Conservation (phyloP, 2,888 invertebrate genomes). For the Mechanitis messenoides region DNA sequence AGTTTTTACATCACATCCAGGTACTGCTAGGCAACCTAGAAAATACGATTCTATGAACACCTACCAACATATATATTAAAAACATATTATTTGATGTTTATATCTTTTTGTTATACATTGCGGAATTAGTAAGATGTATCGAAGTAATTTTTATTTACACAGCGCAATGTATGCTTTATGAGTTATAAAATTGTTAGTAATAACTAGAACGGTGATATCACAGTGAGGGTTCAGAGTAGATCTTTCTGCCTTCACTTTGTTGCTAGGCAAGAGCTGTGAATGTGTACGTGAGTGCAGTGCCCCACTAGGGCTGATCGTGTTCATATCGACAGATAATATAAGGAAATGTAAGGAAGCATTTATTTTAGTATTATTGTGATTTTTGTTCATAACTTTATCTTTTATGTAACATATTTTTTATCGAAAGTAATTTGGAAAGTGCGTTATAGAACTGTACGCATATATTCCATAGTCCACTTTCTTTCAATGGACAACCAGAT, state of each 20-base stretch:
- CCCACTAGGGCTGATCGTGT: slow-evolving; percentile 48
- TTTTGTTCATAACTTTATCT: too few relatives aligned
- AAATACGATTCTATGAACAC: slow-evolving; percentile 61
- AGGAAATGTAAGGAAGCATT: too few relatives aligned
- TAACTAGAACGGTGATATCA: slow-evolving; percentile 33
- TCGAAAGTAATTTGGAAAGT: too few relatives aligned
- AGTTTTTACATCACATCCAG: slow-evolving; percentile 54
- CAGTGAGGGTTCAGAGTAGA: slow-evolving; percentile 46
- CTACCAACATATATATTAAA: slow-evolving; percentile 30
- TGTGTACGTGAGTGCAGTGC: slow-evolving; percentile 67
- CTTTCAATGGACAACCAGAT: too few relatives aligned
- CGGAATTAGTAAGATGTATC: slow-evolving; percentile 13
- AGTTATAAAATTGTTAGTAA: slow-evolving; percentile 22
- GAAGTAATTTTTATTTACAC: slow-evolving; percentile 5
- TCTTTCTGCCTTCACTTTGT: slow-evolving; percentile 71
- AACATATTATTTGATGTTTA: not conserved
- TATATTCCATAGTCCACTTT: too few relatives aligned
- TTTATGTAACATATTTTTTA: too few relatives aligned
- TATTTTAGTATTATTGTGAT: too few relatives aligned
- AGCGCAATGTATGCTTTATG: slow-evolving; percentile 35
- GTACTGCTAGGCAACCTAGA: slow-evolving; percentile 63
- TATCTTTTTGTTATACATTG: slow-evolving; percentile 31
- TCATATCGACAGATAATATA: slow-evolving; percentile 31
- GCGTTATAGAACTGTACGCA: too few relatives aligned
- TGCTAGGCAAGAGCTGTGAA: slow-evolving; percentile 53